Evolutionary conservation across 1,140 invertebrate genomes (phyloP).

Genomic region (Nebria ingens): DNA sequence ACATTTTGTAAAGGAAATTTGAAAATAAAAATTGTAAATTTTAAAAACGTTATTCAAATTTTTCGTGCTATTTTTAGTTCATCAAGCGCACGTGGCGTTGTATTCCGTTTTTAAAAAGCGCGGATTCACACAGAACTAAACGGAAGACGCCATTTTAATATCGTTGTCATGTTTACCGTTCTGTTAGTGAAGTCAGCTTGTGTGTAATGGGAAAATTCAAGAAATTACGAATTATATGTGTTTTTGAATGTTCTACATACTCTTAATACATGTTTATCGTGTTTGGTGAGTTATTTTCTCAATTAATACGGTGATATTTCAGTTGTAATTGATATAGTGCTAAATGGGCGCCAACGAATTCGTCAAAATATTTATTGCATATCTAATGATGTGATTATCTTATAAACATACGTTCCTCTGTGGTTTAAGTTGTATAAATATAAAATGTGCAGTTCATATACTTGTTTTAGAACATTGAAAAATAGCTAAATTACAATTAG

Average conservation of each 20-base stretch:
- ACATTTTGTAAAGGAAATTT: too few relatives aligned
- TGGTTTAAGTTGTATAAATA: too few relatives aligned
- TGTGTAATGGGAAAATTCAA: conserved; percentile 7
- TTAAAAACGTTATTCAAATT: too few relatives aligned
- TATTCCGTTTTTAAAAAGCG: not conserved
- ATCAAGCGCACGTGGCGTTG: not conserved
- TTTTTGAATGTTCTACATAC: not conserved
- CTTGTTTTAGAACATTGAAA: too few relatives aligned
- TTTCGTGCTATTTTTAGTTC: too few relatives aligned
- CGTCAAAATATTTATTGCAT: conserved; percentile 1
- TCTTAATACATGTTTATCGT: not conserved
- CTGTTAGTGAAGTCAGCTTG: not conserved
- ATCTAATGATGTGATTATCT: too few relatives aligned
- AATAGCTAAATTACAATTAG: too few relatives aligned
- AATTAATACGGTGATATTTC: not conserved
- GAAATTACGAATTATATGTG: not conserved
- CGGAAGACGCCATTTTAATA: conserved; percentile 8
- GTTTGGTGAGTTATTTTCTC: not conserved
- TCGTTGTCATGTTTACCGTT: conserved; percentile 9
- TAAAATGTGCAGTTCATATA: too few relatives aligned
- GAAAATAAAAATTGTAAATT: too few relatives aligned
- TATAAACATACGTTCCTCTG: too few relatives aligned
- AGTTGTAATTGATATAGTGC: not conserved
- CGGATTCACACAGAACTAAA: conserved; percentile 2
- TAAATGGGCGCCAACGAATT: not conserved